These are phyloP conservation scores for Frankliniella fusca DNA, from an alignment of 2,888 invertebrate species.

Conservation along the genomic window DNA sequence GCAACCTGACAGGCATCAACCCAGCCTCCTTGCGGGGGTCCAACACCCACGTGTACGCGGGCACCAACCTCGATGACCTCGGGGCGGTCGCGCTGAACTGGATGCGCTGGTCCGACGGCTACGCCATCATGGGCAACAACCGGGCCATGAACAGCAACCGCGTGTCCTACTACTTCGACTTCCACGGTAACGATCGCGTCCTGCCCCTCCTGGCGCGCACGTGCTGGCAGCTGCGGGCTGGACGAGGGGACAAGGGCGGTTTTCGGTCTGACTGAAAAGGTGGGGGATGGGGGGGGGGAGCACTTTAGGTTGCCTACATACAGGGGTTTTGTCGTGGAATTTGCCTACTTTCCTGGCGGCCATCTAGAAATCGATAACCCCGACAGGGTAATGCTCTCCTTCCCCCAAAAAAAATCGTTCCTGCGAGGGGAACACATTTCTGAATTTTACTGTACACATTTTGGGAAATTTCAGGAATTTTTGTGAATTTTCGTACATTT, in stretches of 20 bases:
- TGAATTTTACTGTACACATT: no score
- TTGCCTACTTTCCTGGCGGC: background rate
- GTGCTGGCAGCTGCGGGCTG: background rate
- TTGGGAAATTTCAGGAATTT: no score
- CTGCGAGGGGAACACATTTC: no score
- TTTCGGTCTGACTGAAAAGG: background rate
- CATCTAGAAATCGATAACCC: background rate
- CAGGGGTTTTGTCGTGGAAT: no score
- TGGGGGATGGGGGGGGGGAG: no score
- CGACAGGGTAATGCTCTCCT: background rate
- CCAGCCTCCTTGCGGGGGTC: constrained; percentile 48
- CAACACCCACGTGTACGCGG: constrained; percentile 48
- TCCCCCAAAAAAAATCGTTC: no score
- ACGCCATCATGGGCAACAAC: constrained; percentile 63
- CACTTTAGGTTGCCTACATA: no score
- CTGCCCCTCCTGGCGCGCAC: background rate
- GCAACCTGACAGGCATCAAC: constrained; percentile 46
- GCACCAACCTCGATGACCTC: constrained; percentile 49
- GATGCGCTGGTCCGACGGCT: constrained; percentile 49
- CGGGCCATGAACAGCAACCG: constrained; percentile 59
- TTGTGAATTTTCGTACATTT: no score
- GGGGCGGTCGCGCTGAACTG: constrained; percentile 40
- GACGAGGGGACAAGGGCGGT: background rate
- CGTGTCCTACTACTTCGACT: constrained; percentile 58
- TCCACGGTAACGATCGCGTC: constrained; percentile 48